A percentile compares a stretch with the other conserved stretches of the same genome.
phyloP scores from a whole-genome alignment of 2,113 vertebrate species.

The Podarcis raffonei region DNA sequence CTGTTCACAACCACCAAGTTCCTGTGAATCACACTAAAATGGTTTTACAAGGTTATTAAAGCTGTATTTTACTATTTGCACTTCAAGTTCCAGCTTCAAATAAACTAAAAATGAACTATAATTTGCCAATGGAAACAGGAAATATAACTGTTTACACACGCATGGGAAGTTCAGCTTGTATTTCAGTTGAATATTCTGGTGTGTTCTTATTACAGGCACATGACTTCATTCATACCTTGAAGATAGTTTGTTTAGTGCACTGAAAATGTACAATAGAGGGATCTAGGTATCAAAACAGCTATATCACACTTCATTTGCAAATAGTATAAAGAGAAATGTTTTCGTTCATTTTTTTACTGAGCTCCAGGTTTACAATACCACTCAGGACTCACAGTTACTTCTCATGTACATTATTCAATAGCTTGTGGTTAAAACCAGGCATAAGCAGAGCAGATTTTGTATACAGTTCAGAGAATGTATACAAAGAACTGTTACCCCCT shows the following conservation, averaged over 20 bases:
- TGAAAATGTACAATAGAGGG: background rate
- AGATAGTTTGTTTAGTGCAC: background rate
- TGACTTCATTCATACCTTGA: background rate
- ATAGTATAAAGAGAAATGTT: conserved; percentile 14
- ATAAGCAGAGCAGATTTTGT: background rate
- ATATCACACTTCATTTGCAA: background rate
- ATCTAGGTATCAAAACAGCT: background rate
- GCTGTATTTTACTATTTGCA: background rate
- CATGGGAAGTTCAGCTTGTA: background rate
- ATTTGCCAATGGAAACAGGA: background rate
- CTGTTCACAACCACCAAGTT: background rate
- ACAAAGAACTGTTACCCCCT: too few relatives aligned
- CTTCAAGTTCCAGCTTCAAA: background rate
- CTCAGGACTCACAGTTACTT: conserved; percentile 36
- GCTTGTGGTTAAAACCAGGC: conserved; percentile 21
- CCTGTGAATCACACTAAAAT: background rate
- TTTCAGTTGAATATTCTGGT: background rate
- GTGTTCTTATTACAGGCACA: background rate
- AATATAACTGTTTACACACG: background rate
- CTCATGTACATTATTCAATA: conserved; percentile 47
- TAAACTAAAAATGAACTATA: background rate
- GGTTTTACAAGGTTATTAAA: background rate
- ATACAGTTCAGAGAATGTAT: too few relatives aligned
- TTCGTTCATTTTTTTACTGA: conserved; percentile 16
- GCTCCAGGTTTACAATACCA: background rate